These are phyloP conservation scores for Halcyon leucocephala DNA, from an alignment of 2,797 vertebrate species.

Conservation along the genomic window DNA sequence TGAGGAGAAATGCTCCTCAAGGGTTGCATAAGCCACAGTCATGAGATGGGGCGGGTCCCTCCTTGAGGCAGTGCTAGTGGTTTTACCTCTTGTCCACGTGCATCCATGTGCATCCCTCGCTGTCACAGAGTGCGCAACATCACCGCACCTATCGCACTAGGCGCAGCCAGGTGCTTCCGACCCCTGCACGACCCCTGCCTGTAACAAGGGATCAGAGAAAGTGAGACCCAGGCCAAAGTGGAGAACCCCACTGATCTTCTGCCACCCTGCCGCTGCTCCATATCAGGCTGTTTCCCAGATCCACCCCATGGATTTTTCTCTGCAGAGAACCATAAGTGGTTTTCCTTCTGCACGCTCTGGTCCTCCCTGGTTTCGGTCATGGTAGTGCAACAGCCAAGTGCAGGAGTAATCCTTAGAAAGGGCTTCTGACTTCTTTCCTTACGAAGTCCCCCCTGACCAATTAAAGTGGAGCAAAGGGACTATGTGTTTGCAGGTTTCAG, in stretches of 20 bases:
- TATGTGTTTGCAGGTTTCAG: neutral
- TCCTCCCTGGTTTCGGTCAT: neutral
- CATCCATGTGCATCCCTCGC: neutral
- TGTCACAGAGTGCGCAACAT: neutral
- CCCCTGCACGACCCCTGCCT: neutral
- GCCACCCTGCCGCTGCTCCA: neutral
- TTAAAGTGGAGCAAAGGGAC: neutral
- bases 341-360: neutral
- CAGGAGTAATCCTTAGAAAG: neutral
- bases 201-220: neutral
- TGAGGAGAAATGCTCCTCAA: neutral
- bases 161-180: neutral
- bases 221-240: neutral
- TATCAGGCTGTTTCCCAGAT: neutral
- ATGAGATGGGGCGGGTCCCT: neutral
- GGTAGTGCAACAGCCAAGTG: neutral
- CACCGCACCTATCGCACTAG: fast-evolving
- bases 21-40: fast-evolving
- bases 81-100: conserved; percentile 30
- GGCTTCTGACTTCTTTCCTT: neutral
- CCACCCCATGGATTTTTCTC: neutral
- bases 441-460: neutral
- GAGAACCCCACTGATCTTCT: neutral
- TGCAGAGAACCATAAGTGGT: neutral
- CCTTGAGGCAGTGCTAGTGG: neutral